Conservation (phyloP, 1,140 invertebrate species). For the Drosophila tristis region DNA sequence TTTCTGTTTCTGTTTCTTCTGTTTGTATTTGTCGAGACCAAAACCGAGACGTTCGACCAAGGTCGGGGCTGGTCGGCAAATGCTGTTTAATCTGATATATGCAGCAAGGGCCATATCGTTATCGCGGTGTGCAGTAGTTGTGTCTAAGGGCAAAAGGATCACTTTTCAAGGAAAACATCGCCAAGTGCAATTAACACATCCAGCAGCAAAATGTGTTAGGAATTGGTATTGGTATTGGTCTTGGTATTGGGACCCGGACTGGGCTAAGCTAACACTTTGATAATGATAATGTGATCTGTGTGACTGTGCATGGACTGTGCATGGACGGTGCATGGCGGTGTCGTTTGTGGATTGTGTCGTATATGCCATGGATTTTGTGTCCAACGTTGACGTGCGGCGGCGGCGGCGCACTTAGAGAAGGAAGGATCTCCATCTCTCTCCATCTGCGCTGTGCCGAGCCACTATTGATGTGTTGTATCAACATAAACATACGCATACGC, state of each 20-base stretch:
- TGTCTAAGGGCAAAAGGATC: conserved; percentile 60
- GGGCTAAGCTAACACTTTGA: conserved; percentile 64
- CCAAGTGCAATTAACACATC: conserved; percentile 80
- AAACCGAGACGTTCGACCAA: conserved; percentile 26
- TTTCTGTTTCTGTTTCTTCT: background rate
- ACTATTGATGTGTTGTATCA: conserved; percentile 53
- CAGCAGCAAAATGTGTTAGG: conserved; percentile 44
- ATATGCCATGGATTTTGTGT: background rate
- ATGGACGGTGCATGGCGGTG: conserved; percentile 29
- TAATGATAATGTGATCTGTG: conserved; percentile 73
- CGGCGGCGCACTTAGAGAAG: conserved; percentile 27
- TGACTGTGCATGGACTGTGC: conserved; percentile 19
- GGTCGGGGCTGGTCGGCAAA: conserved; percentile 57
- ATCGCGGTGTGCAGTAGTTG: conserved; percentile 42
- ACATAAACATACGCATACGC: conserved; percentile 40
- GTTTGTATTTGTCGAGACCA: conserved; percentile 29
- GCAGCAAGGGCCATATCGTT: conserved; percentile 48
- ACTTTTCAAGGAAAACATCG: conserved; percentile 78
- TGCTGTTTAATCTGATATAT: conserved; percentile 64
- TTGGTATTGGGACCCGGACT: background rate
- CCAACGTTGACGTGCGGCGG: conserved; percentile 45
- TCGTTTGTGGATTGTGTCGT: conserved; percentile 36
- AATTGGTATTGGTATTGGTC: background rate
- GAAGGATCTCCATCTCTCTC: conserved; percentile 39
- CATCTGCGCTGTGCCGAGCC: no score